phyloP scores from a whole-genome alignment of 2,888 invertebrate species.

The Lordiphosa andalusiaca region DNA sequence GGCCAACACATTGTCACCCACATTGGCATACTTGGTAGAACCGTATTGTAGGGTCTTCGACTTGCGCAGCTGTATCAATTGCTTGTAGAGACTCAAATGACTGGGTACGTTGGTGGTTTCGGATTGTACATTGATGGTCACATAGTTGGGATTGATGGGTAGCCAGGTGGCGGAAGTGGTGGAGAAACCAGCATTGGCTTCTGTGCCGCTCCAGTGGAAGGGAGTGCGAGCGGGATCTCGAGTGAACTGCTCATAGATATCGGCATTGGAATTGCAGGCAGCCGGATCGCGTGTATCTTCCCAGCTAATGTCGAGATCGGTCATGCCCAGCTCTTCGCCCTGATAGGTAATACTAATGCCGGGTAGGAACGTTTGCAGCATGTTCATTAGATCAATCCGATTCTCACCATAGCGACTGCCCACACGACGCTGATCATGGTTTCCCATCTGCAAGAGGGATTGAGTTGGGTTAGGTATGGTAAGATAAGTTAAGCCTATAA shows the following conservation, averaged over 20 bases:
- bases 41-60: slow-evolving; percentile 71
- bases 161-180: slow-evolving; percentile 75
- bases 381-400: slow-evolving; percentile 89
- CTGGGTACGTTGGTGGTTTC: slow-evolving; percentile 81
- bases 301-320: slow-evolving; percentile 82
- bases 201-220: slow-evolving; percentile 83
- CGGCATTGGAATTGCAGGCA: slow-evolving; percentile 81
- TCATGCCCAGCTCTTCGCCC: slow-evolving; percentile 80
- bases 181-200: slow-evolving; percentile 78
- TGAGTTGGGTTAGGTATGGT: background rate
- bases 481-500: too few relatives aligned
- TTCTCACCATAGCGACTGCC: slow-evolving; percentile 84
- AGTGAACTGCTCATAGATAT: slow-evolving; percentile 82
- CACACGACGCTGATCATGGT: slow-evolving; percentile 86
- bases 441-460: slow-evolving; percentile 82
- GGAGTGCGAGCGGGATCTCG: slow-evolving; percentile 85
- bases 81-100: slow-evolving; percentile 84
- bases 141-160: slow-evolving; percentile 83
- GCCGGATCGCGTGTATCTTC: slow-evolving; percentile 82
- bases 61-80: slow-evolving; percentile 80
- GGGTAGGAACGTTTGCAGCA: slow-evolving; percentile 85
- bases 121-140: slow-evolving; percentile 82
- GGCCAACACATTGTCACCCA: slow-evolving; percentile 71
- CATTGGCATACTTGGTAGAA: slow-evolving; percentile 53
- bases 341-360: slow-evolving; percentile 83